Evolutionary conservation across 2,113 vertebrate species (phyloP).

Genomic region (Tachysurus fulvidraco): DNA sequence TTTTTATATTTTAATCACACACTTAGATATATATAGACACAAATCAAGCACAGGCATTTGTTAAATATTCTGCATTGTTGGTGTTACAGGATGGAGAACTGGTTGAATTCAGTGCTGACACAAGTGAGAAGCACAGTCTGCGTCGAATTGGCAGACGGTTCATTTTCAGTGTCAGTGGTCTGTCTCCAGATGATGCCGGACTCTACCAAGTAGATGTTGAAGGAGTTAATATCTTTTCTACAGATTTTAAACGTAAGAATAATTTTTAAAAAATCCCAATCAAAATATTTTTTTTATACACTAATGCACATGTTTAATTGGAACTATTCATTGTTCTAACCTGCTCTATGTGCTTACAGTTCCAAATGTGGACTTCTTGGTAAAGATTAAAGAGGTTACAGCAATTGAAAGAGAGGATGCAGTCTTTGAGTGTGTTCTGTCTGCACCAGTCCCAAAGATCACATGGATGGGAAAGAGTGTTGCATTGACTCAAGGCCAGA

Average conservation of each 20-base stretch:
- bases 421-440: constrained; percentile 77
- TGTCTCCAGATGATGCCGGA: constrained; percentile 81
- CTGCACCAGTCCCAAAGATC: constrained; percentile 67
- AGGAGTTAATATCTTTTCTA: constrained; percentile 82
- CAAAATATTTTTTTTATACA: not conserved
- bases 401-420: constrained; percentile 76
- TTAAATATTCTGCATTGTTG: not conserved
- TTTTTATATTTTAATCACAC: not conserved
- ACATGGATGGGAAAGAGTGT: constrained; percentile 77
- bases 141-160: constrained; percentile 79
- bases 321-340: not conserved
- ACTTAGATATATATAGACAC: not conserved
- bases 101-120: constrained; percentile 69
- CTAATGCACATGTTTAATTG: not conserved
- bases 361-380: constrained; percentile 73
- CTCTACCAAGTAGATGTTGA: constrained; percentile 84
- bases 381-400: constrained; percentile 71
- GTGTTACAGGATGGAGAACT: constrained; percentile 78
- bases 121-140: constrained; percentile 75
- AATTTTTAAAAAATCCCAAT: too few relatives aligned
- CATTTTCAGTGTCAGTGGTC: constrained; percentile 77
- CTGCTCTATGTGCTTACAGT: constrained; percentile 63
- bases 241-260: constrained; percentile 76
- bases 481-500: constrained; percentile 69
- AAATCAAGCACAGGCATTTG: not conserved